phyloP scores from a whole-genome alignment of 1,140 invertebrate genomes.

The Aphis craccivora region DNA sequence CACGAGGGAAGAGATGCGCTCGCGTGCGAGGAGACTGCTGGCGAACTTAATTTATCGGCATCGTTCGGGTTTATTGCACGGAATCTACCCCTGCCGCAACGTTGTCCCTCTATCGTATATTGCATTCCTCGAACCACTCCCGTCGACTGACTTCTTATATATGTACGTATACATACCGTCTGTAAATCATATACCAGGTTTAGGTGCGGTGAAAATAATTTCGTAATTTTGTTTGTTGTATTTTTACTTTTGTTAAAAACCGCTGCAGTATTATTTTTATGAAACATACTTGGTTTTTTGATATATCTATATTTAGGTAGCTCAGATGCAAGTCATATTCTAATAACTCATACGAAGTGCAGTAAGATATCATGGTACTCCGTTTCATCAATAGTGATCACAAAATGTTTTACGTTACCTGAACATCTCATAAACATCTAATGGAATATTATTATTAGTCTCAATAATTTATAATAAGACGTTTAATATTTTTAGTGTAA shows the following conservation, averaged over 20 bases:
- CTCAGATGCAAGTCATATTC: not conserved
- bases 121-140: slow-evolving; percentile 35
- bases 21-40: slow-evolving; percentile 6
- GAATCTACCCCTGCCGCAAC: not conserved
- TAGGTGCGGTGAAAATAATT: not conserved
- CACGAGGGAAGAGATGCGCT: not conserved
- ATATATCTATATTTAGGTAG: too few species aligned
- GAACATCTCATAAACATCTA: not conserved
- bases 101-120: not conserved
- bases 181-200: not conserved
- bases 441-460: not conserved
- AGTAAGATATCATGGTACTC: not conserved
- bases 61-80: slow-evolving; percentile 54
- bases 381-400: not conserved
- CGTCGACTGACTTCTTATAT: not conserved
- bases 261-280: not conserved
- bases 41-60: slow-evolving; percentile 55
- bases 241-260: not conserved
- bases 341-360: not conserved
- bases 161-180: not conserved
- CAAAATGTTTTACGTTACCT: not conserved
- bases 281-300: too few species aligned
- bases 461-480: not conserved
- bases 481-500: not conserved
- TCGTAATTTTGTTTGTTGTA: not conserved